A percentile compares a stretch with the other conserved stretches of the same genome.
Conservation (phyloP, 1,140 invertebrate genomes). For the Drosophila kanapiae region DNA sequence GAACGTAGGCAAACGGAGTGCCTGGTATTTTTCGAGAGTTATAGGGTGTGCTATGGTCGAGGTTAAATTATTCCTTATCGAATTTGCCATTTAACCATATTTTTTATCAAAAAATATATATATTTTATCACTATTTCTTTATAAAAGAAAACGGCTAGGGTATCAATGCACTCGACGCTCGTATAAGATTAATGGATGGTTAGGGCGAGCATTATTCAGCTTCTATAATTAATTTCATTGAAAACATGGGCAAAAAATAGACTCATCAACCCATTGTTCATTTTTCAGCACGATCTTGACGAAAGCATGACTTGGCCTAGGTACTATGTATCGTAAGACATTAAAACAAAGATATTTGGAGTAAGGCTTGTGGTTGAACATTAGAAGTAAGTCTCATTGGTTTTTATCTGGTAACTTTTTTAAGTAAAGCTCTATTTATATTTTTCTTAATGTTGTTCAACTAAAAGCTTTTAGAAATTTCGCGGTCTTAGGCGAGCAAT, state of each 20-base stretch:
- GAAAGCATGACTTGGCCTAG: neutral
- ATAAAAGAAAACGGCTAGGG: neutral
- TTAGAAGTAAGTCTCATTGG: neutral
- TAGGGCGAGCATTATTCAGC: conserved; percentile 2
- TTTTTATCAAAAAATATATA: neutral
- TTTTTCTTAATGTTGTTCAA: neutral
- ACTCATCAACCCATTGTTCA: conserved; percentile 11
- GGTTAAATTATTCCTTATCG: neutral
- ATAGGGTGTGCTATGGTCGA: neutral
- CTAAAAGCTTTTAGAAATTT: neutral
- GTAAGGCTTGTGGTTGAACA: too few relatives aligned
- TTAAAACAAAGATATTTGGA: neutral
- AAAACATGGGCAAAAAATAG: neutral
- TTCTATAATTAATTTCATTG: conserved; percentile 1
- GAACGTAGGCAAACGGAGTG: neutral
- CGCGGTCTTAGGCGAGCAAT: neutral
- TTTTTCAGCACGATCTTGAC: conserved; percentile 5
- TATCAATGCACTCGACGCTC: neutral
- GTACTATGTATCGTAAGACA: neutral
- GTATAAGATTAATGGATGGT: neutral
- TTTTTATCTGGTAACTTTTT: neutral
- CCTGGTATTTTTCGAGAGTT: neutral
- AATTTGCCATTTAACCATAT: neutral
- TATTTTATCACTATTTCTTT: neutral
- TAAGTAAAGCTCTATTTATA: neutral